Base-by-base conservation (phyloP, 2,113 vertebrate species). In the Ochotona princeps region DNA sequence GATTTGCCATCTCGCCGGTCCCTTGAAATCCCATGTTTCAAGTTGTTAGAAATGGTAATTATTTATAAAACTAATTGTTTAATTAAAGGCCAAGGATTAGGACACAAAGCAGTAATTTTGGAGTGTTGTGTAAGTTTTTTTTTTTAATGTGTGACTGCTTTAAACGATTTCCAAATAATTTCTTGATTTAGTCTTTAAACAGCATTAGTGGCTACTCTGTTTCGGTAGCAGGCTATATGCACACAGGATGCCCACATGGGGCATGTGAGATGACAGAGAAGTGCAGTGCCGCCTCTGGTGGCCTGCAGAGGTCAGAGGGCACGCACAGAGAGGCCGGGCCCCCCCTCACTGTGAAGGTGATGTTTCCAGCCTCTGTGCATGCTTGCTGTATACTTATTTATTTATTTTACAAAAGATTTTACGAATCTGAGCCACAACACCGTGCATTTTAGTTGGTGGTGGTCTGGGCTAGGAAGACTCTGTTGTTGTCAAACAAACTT, bases 41-140 rank as follows among this genome's bases (percentile, higher is more conserved):
- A 87, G 28, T 79, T 74, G 72, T 92, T 86, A 90, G 26, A 90
- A 94, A 83, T 38, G 67, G 61, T 32, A 60, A 67, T 79, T 87
- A n/a, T 63, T 84, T 23, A 70, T 82, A 67, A 81, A 83, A 74
- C 15, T 25, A 88, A 69, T n/a, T 80, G 2, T 88, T 88, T 84
- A 67, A 87, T 79, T 63, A 75, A 49, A 69, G 17, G 28, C 25
- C 74, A 69, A 90, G 21, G 20, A 51, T 79, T 79, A 61, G 51
- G 66, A 4, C 28, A 17, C 14, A 67, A 74, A 28, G 60, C 30
- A 87, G 61, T 61, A 23, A 32, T 67, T 93, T 88, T 21, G 51
- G 17, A 78, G 47, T 84, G 2, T 85, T 70, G 9, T 54, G 25
- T 18, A 26, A 74, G 60, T 18, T 20, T 35, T 32, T 83, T 23